phyloP scores from a whole-genome alignment of 1,140 invertebrate genomes.

The Chionoecetes opilio region DNA sequence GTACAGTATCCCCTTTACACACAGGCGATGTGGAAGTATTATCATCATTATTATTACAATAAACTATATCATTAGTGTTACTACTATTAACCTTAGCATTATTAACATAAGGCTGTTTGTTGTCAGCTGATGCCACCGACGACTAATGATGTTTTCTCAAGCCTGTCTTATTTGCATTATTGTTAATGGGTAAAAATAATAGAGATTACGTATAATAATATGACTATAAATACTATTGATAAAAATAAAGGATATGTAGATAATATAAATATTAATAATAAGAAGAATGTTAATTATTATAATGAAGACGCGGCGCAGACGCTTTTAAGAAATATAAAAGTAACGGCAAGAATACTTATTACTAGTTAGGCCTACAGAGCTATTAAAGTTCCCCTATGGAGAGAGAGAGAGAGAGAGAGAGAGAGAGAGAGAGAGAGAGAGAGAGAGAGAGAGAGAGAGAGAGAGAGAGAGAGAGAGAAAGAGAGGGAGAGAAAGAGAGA shows the following conservation, averaged over 20 bases:
- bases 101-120: no score
- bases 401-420: background rate
- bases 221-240: background rate
- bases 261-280: background rate
- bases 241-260: no score
- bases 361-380: background rate
- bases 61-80: no score
- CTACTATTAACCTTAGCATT: no score
- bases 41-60: no score
- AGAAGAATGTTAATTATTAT: background rate
- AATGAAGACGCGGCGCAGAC: background rate
- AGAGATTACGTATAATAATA: background rate
- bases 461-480: slow-evolving; percentile 18
- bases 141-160: no score
- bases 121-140: no score
- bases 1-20: no score
- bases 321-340: background rate
- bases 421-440: slow-evolving; percentile 27
- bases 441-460: slow-evolving; percentile 27
- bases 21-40: no score
- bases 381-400: background rate
- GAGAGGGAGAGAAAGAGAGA: slow-evolving; percentile 16
- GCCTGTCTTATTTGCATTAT: no score
- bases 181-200: no score
- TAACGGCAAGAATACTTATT: background rate